Conservation (phyloP, 1,140 invertebrate genomes). For the Drosophila pruinosa region DNA sequence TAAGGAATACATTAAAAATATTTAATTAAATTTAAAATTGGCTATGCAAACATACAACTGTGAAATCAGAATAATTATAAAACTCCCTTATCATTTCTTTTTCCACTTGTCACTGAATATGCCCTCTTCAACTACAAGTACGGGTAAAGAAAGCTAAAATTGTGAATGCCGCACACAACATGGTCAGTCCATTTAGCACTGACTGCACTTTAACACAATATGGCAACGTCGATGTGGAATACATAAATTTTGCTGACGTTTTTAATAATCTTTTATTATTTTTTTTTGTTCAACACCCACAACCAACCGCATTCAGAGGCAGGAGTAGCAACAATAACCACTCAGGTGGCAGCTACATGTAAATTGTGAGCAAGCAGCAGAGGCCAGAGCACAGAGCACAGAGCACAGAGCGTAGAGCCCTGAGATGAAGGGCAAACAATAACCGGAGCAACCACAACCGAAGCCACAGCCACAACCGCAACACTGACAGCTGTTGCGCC, state of each 20-base stretch:
- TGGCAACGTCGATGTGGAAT: slow-evolving; percentile 17
- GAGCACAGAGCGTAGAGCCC: not conserved
- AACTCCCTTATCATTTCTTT: too few relatives aligned
- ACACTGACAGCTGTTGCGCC: slow-evolving; percentile 64
- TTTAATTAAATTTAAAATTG: too few relatives aligned
- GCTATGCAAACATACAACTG: too few relatives aligned
- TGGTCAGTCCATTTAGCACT: slow-evolving; percentile 18
- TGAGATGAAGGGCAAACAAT: slow-evolving; percentile 27
- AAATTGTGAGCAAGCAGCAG: slow-evolving; percentile 17
- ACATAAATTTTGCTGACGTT: slow-evolving; percentile 43
- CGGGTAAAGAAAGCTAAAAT: slow-evolving; percentile 8
- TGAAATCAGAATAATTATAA: too few relatives aligned
- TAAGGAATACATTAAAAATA: too few relatives aligned
- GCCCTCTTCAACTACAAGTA: not conserved
- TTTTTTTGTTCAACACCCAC: slow-evolving; percentile 3
- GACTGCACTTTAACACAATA: slow-evolving; percentile 34
- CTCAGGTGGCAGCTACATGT: slow-evolving; percentile 35
- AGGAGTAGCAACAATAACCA: not conserved
- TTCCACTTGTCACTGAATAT: not conserved
- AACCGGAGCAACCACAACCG: slow-evolving; percentile 40
- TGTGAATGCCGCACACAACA: slow-evolving; percentile 14
- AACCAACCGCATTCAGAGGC: too few relatives aligned
- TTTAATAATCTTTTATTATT: slow-evolving; percentile 13
- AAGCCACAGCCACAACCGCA: slow-evolving; percentile 48
- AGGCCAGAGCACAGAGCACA: not conserved